Percentiles rank a stretch among this genome's conserved stretches.
These are phyloP conservation scores for Danaus chrysippus DNA, from an alignment of 2,888 invertebrate genomes.

Conservation along the genomic window DNA sequence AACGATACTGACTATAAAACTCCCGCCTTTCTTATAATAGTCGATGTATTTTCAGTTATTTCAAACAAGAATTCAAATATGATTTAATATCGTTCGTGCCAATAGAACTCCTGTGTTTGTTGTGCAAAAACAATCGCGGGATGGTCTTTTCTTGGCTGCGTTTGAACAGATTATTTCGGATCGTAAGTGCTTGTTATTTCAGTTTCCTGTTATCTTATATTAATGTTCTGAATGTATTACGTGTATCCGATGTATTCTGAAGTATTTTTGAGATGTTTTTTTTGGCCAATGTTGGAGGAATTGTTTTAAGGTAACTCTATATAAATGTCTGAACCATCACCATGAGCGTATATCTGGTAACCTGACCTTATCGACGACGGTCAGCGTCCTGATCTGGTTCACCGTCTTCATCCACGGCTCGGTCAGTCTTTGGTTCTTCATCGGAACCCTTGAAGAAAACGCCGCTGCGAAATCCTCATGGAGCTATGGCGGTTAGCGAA, in stretches of 20 bases:
- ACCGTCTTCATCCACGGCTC: constrained; percentile 52
- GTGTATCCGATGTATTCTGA: neutral
- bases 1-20: neutral
- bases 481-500: constrained; percentile 44
- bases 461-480: constrained; percentile 46
- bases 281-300: neutral
- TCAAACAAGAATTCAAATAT: constrained; percentile 49
- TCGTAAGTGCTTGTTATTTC: constrained; percentile 35
- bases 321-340: constrained; percentile 47
- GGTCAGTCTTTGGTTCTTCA: constrained; percentile 58
- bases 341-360: constrained; percentile 50
- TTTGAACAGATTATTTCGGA: constrained; percentile 53
- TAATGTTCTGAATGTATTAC: neutral
- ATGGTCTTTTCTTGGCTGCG: constrained; percentile 50
- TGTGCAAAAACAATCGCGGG: constrained; percentile 32
- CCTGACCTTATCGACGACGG: constrained; percentile 45
- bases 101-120: constrained; percentile 45
- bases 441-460: constrained; percentile 47
- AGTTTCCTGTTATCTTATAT: constrained; percentile 8
- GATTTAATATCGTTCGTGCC: constrained; percentile 56
- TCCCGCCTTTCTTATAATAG: neutral
- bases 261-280: neutral
- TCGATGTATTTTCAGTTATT: constrained; percentile 45
- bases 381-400: constrained; percentile 58
- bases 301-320: constrained; percentile 47